Evolutionary conservation across 2,113 vertebrate genomes (phyloP).

Genomic region (Hypocryptadius cinnamomeus): DNA sequence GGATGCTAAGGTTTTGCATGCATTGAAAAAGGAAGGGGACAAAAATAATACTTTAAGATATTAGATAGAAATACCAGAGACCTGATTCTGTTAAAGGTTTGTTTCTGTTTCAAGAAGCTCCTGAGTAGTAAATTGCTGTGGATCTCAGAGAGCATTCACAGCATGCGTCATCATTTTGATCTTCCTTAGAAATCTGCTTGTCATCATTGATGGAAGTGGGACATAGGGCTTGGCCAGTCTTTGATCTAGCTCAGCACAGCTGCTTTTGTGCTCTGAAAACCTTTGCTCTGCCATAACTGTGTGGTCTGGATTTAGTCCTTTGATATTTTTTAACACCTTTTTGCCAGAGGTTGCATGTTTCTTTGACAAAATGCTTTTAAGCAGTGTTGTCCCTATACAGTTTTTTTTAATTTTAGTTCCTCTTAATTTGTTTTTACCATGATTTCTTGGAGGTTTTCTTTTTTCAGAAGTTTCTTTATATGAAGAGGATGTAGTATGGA

Average conservation of each 20-base stretch:
- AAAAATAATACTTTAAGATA: background rate
- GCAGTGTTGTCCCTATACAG: rapidly evolving
- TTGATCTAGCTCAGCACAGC: background rate
- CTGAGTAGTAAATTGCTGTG: background rate
- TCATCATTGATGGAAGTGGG: background rate
- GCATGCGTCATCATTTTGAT: background rate
- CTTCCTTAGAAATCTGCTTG: background rate
- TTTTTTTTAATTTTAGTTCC: background rate
- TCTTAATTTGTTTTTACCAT: background rate
- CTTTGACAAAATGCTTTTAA: background rate
- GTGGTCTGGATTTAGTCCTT: background rate
- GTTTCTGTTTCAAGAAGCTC: background rate
- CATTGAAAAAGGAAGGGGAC: background rate
- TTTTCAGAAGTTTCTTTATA: background rate
- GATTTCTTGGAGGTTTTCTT: background rate
- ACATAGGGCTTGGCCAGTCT: background rate
- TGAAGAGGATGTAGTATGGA: background rate
- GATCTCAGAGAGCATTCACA: background rate
- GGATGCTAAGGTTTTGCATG: background rate
- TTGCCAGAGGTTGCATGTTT: background rate
- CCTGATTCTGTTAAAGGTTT: background rate
- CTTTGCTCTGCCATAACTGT: rapidly evolving
- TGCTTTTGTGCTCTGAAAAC: background rate
- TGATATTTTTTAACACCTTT: background rate
- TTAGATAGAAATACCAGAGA: background rate